Evolutionary conservation across 1,140 invertebrate genomes (phyloP), one percentile per base, ranked within the genome.

Genomic region (Caenorhabditis inopinata): DNA sequence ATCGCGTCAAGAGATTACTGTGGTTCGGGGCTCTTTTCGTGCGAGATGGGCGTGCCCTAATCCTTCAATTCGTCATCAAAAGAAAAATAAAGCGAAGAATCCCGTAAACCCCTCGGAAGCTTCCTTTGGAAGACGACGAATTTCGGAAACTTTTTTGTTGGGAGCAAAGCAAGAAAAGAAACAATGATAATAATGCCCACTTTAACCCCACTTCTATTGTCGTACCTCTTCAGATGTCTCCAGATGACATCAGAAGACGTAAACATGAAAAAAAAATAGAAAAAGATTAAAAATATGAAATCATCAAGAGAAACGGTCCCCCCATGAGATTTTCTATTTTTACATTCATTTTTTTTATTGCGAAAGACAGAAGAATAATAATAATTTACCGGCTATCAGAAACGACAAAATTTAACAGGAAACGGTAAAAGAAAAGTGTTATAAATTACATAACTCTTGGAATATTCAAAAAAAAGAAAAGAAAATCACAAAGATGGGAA

Each of bases 361-460:
- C 1, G 32, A 32, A 58, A 58, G 32, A 58, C 7, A 25, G 27
- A 25, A 9, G 23, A 58, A 32, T 32, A 2, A 68, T 21, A 68
- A 68, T 38, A 68, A 68, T 18, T 68, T 68, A 68, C 58, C 58
- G 58, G 58, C 32, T 32, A 68, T 38, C 16, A 38, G 2, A 38
- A 68, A 42, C 27, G 12, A 35, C 4, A 58, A 35, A 32, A 21
- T 25, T 23, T 5, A 25, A 23, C 1, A n/a, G 32, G 32, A 18
- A 38, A 29, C 18, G 38, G 32, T 29, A 18, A 21, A 21, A 38
- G n/a, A 38, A 38, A 38, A 6, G 6, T 58, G 14, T 11, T 58
- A 58, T 51, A 51, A 51, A 51, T 51, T 51, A 51, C 48, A 51
- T n/a, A n/a, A n/a, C n/a, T n/a, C n/a, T n/a, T n/a, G n/a, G n/a